Evolutionary conservation across 2,113 vertebrate genomes (phyloP).

Genomic region (Lepus europaeus): DNA sequence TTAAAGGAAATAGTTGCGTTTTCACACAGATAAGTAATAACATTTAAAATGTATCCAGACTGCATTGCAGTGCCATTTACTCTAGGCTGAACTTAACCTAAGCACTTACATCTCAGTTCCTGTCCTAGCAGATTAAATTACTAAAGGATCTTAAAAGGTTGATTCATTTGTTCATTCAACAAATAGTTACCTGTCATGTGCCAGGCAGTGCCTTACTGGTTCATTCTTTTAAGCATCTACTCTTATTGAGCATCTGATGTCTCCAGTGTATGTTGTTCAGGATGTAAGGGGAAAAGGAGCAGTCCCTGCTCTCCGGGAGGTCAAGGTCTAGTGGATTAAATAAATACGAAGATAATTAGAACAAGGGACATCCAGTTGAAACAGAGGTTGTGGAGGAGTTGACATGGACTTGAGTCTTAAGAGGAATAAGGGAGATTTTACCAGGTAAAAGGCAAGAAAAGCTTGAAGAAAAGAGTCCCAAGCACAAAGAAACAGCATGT

Average conservation of each 20-base stretch:
- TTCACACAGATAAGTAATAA: background rate
- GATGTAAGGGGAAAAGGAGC: rapidly evolving
- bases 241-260: background rate
- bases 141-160: background rate
- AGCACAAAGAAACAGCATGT: background rate
- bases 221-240: background rate
- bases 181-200: background rate
- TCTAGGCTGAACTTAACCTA: background rate
- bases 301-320: background rate
- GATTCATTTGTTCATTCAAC: background rate
- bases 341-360: background rate
- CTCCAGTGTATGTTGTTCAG: rapidly evolving
- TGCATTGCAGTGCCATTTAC: background rate
- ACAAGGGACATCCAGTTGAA: background rate
- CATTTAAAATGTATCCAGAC: background rate
- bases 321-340: background rate
- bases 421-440: background rate
- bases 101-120: background rate
- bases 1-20: background rate
- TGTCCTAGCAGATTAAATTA: background rate
- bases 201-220: background rate
- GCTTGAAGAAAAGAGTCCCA: background rate
- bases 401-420: background rate
- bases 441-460: background rate
- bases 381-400: background rate